Percentiles rank a stretch among this genome's conserved stretches.
phyloP scores from a whole-genome alignment of 2,888 invertebrate genomes.

The Eulithis testata region DNA sequence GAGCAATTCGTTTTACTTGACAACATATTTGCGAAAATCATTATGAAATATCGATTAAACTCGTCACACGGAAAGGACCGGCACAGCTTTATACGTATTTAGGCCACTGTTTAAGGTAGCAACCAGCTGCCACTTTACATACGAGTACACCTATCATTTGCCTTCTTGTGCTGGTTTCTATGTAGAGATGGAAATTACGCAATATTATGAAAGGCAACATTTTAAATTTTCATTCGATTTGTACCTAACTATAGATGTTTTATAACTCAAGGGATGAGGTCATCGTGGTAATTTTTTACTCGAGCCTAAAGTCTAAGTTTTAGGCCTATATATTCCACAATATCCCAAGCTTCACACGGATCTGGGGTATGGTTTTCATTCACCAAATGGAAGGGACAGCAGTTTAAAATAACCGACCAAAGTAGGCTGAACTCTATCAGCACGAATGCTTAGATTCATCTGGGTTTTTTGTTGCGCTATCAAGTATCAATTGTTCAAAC shows the following conservation, averaged over 20 bases:
- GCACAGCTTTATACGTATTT: constrained; percentile 9
- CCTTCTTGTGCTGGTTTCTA: not conserved
- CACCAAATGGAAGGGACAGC: too few relatives aligned
- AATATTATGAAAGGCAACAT: not conserved
- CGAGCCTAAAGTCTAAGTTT: too few relatives aligned
- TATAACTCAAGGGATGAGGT: too few relatives aligned
- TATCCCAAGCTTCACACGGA: too few relatives aligned
- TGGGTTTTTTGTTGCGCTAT: not conserved
- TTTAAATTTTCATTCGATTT: too few relatives aligned
- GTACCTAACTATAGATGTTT: too few relatives aligned
- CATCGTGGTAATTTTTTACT: too few relatives aligned
- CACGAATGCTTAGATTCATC: too few relatives aligned
- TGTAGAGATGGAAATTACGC: not conserved
- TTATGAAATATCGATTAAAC: constrained; percentile 5
- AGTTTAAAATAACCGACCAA: too few relatives aligned
- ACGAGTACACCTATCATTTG: not conserved
- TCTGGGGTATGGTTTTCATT: too few relatives aligned
- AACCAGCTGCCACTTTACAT: not conserved
- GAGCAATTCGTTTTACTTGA: not conserved
- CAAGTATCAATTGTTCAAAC: not conserved
- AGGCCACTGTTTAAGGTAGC: constrained; percentile 14
- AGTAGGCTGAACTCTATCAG: too few relatives aligned
- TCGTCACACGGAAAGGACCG: not conserved
- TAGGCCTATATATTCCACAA: too few relatives aligned
- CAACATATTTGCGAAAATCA: not conserved